phyloP scores from a whole-genome alignment of 2,113 vertebrate genomes.

The Sceloporus undulatus region DNA sequence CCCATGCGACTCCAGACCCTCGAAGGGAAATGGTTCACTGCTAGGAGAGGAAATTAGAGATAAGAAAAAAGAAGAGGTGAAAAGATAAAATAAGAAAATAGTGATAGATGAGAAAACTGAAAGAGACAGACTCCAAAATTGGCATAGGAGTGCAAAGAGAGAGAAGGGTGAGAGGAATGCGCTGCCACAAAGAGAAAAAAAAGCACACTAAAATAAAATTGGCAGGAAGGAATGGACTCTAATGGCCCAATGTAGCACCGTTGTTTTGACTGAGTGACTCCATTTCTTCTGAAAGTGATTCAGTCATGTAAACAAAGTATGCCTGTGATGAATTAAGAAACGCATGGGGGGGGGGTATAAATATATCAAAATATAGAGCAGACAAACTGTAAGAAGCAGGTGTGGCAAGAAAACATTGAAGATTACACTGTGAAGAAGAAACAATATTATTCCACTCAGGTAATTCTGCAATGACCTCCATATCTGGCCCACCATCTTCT shows the following conservation, averaged over 20 bases:
- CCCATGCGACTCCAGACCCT: slow-evolving; percentile 9
- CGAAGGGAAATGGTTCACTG: neutral
- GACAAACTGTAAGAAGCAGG: neutral
- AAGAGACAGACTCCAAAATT: neutral
- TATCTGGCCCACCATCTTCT: neutral
- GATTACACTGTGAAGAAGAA: slow-evolving; percentile 9
- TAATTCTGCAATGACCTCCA: neutral
- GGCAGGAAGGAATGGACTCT: neutral
- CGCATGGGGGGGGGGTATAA: neutral
- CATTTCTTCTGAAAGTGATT: neutral
- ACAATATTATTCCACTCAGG: neutral
- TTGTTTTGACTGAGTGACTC: slow-evolving; percentile 23
- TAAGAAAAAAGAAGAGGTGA: neutral
- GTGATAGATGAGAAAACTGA: slow-evolving; percentile 18
- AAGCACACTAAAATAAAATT: slow-evolving; percentile 32
- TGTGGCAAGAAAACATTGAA: neutral
- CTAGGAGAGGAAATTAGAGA: neutral
- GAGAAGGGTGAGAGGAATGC: neutral
- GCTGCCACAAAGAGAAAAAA: slow-evolving; percentile 1
- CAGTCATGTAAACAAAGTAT: slow-evolving; percentile 12
- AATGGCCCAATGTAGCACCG: neutral
- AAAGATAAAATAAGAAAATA: slow-evolving; percentile 23
- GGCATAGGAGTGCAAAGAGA: neutral
- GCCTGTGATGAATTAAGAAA: neutral
- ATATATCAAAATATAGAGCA: neutral